Evolutionary conservation across 2,888 invertebrate species (phyloP).

Genomic region (Agrypnus murinus): DNA sequence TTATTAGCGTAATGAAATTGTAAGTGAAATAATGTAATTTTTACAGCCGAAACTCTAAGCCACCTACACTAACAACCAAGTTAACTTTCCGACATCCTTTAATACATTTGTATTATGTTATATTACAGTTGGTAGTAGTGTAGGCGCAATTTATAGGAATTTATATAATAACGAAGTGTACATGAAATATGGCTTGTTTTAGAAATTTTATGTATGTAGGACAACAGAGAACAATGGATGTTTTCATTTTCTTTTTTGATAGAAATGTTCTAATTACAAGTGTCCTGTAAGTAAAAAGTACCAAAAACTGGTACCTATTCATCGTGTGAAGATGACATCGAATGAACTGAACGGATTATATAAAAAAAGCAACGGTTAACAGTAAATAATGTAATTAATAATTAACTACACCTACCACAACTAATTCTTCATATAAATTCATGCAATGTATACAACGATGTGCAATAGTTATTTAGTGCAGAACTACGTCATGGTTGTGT

Average conservation of each 20-base stretch:
- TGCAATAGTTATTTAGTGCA: too few relatives aligned
- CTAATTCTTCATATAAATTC: too few relatives aligned
- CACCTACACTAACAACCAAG: background rate
- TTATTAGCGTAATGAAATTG: constrained; percentile 27
- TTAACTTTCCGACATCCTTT: background rate
- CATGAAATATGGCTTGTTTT: constrained; percentile 20
- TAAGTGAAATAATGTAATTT: constrained; percentile 21
- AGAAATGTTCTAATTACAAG: constrained; percentile 1
- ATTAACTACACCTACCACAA: too few relatives aligned
- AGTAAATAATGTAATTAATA: too few relatives aligned
- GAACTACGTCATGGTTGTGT: too few relatives aligned
- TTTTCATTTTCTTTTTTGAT: constrained; percentile 3
- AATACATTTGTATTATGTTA: constrained; percentile 1
- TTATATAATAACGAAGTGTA: background rate
- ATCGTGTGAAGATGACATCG: too few relatives aligned
- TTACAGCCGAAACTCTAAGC: constrained; percentile 19
- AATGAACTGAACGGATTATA: too few relatives aligned
- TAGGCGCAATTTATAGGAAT: constrained; percentile 29
- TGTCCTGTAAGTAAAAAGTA: background rate
- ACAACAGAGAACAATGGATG: constrained; percentile 19
- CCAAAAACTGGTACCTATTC: background rate
- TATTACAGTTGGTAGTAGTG: background rate
- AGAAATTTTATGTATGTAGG: constrained; percentile 26
- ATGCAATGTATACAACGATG: too few relatives aligned
- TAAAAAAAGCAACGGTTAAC: too few relatives aligned